Evolutionary conservation across 2,797 vertebrate genomes (phyloP).

Genomic region (Ctenosaura bakeri): DNA sequence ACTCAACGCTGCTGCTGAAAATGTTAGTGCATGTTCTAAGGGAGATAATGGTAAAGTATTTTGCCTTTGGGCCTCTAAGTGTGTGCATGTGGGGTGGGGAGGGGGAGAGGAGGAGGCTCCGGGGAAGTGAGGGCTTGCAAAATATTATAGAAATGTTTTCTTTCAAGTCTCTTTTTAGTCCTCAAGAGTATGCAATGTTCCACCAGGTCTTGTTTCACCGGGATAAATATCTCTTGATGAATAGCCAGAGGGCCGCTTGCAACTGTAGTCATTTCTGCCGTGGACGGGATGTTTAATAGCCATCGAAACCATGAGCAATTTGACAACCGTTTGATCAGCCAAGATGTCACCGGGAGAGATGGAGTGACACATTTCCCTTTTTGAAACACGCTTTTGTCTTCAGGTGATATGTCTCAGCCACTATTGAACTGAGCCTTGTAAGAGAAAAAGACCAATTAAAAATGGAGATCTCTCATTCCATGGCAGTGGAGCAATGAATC

Average conservation of each 20-base stretch:
- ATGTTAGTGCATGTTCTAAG: constrained; percentile 61
- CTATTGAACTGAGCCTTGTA: neutral
- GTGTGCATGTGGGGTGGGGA: neutral
- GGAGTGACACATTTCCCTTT: constrained; percentile 26
- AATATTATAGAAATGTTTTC: constrained; percentile 45
- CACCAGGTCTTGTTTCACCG: constrained; percentile 14
- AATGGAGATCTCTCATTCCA: neutral
- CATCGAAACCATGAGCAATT: neutral
- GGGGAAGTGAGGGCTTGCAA: constrained; percentile 2
- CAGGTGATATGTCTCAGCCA: neutral
- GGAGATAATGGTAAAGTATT: constrained; percentile 59
- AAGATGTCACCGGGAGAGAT: constrained; percentile 24
- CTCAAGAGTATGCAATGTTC: neutral
- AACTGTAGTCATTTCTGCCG: constrained; percentile 48
- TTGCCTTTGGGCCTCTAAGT: constrained; percentile 29
- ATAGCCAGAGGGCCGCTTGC: constrained; percentile 23
- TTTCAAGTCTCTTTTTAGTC: constrained; percentile 52
- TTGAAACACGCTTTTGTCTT: constrained; percentile 16
- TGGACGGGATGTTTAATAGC: constrained; percentile 41
- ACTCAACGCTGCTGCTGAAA: constrained; percentile 37
- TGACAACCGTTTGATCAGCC: constrained; percentile 30
- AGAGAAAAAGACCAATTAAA: neutral
- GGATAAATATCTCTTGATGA: constrained; percentile 20
- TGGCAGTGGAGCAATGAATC: too few relatives aligned
- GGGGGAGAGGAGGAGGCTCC: neutral